Conservation (phyloP, 2,113 vertebrate species). For the Trinectes maculatus region DNA sequence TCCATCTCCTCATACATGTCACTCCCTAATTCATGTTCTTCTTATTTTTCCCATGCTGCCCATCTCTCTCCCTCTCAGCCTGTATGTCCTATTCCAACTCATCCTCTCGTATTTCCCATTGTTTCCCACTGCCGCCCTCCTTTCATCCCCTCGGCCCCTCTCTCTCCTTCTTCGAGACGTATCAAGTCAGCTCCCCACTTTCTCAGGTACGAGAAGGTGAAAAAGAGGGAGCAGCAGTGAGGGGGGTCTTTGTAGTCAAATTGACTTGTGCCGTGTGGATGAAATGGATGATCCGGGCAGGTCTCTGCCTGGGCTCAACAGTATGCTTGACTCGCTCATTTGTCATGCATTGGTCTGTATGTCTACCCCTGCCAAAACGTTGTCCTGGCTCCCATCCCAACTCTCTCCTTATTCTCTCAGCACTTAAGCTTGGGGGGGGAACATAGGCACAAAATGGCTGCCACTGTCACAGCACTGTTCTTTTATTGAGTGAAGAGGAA, state of each 20-base stretch:
- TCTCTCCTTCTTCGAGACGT: neutral
- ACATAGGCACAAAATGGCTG: slow-evolving; percentile 72
- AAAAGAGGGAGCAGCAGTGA: neutral
- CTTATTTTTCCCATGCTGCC: slow-evolving; percentile 20
- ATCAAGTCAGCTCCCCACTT: slow-evolving; percentile 36
- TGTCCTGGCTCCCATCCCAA: slow-evolving; percentile 63
- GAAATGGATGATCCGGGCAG: slow-evolving; percentile 53
- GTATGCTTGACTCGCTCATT: slow-evolving; percentile 69
- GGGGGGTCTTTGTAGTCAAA: slow-evolving; percentile 61
- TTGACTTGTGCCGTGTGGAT: slow-evolving; percentile 67
- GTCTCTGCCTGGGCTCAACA: slow-evolving; percentile 42
- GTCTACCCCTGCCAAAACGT: slow-evolving; percentile 62
- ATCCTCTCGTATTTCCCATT: slow-evolving; percentile 13
- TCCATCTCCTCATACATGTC: slow-evolving; percentile 7
- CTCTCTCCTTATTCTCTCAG: slow-evolving; percentile 54
- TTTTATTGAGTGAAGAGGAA: slow-evolving; percentile 15
- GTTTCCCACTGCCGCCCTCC: slow-evolving; percentile 2
- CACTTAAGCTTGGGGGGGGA: slow-evolving; percentile 32
- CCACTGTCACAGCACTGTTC: slow-evolving; percentile 30
- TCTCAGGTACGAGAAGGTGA: slow-evolving; percentile 14
- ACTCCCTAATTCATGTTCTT: slow-evolving; percentile 29
- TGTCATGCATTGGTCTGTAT: slow-evolving; percentile 63
- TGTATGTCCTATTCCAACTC: slow-evolving; percentile 25
- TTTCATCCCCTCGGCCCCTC: slow-evolving; percentile 10
- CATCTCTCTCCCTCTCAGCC: slow-evolving; percentile 13